Evolutionary conservation across 2,797 vertebrate genomes (phyloP), one percentile per base, ranked within the genome.

Genomic region (Dicrostonyx torquatus): DNA sequence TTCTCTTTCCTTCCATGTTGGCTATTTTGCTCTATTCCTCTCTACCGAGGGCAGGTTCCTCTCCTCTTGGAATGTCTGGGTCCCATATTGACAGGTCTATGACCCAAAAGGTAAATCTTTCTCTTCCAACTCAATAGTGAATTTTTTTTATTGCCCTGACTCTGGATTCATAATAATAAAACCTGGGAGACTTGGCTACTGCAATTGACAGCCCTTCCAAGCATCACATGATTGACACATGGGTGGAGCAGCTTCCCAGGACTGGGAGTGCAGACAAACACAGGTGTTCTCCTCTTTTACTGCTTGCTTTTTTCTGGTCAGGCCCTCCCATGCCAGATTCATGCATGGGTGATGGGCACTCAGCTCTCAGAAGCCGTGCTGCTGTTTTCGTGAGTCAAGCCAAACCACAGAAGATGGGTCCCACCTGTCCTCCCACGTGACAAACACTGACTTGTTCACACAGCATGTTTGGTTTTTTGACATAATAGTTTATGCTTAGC

Each of bases 101-200:
- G 86, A 70, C 55, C n/a, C 84, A 48, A 89, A 94, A 73, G 34
- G 37, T 50, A 72, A 66, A 62, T 55, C 60, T 70, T 93, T 89
- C 60, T 93, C n/a, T 83, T 87, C 37, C 26, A 85, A 55, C 55
- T 91, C 40, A 77, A 18, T 68, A 76, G 34, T 83, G 53, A 68
- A 76, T 60, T 55, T 95, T 60, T 96, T 40, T n/a, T 13, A 40
- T 40, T 68, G 73, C n/a, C 9, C 55, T 15, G 14, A 58, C 14
- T 82, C 85, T 72, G 26, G 40, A 55, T 26, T 91, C n/a, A 72
- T 79, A 73, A 78, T 40, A 45, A 29, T 76, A 90, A 86, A 76
- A 72, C 73, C 7, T 45, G 75, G 45, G 37, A 17, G 64, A 66
- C 24, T 73, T 78, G 77, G 31, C 31, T 20, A 4, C 76, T 40